Conservation (phyloP, 2,888 invertebrate species). For the Rutpela maculata region DNA sequence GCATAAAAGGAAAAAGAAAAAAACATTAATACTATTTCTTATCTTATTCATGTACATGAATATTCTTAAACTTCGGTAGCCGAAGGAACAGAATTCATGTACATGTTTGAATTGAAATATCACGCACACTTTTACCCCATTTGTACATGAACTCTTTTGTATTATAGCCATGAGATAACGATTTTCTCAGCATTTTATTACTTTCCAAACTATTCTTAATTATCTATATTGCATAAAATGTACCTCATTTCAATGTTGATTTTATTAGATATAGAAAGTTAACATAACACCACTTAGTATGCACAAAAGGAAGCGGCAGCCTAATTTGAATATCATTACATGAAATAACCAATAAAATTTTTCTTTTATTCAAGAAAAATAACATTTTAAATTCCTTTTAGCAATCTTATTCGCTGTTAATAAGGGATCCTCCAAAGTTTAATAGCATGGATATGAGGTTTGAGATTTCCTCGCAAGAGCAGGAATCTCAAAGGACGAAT, state of each 20-base stretch:
- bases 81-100: too few species aligned
- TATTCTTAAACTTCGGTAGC: too few species aligned
- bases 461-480: slow-evolving; percentile 10
- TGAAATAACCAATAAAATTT: slow-evolving; percentile 25
- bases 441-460: slow-evolving; percentile 29
- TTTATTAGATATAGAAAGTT: slow-evolving; percentile 5
- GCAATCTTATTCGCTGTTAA: slow-evolving; percentile 29
- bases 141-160: too few species aligned
- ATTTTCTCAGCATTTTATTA: not conserved
- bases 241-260: not conserved
- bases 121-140: too few species aligned
- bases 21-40: too few species aligned
- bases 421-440: slow-evolving; percentile 27
- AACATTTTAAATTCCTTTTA: slow-evolving; percentile 36
- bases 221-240: not conserved
- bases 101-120: too few species aligned
- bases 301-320: slow-evolving; percentile 15
- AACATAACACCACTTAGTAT: slow-evolving; percentile 14
- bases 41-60: too few species aligned
- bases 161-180: too few species aligned
- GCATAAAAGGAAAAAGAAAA: too few species aligned
- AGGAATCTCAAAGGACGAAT: slow-evolving; percentile 22
- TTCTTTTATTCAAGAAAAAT: slow-evolving; percentile 31
- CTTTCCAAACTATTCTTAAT: not conserved
- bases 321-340: slow-evolving; percentile 30